Evolutionary conservation across 1,140 invertebrate genomes (phyloP).

Genomic region (Penaeus vannamei): DNA sequence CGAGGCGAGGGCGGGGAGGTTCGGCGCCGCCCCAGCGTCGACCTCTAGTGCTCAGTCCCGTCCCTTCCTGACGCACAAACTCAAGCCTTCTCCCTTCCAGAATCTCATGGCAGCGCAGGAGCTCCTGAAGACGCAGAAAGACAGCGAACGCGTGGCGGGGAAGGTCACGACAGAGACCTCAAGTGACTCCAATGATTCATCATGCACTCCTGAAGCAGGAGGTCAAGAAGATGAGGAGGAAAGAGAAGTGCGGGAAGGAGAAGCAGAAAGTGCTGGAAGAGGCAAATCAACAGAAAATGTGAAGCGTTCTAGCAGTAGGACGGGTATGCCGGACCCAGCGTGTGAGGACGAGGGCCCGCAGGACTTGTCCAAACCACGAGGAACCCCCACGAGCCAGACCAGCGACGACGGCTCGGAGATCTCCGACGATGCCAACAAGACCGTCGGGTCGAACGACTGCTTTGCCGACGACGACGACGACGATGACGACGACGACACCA

Average conservation of each 20-base stretch:
- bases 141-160: slow-evolving; percentile 26
- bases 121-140: slow-evolving; percentile 54
- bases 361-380: slow-evolving; percentile 49
- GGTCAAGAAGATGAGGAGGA: not conserved
- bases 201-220: not conserved
- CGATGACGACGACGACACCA: slow-evolving; percentile 58
- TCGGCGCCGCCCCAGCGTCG: slow-evolving; percentile 25
- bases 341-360: slow-evolving; percentile 38
- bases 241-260: slow-evolving; percentile 18
- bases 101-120: slow-evolving; percentile 61
- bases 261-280: too few species aligned
- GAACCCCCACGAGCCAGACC: not conserved
- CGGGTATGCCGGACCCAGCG: too few species aligned
- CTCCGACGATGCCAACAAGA: slow-evolving; percentile 58
- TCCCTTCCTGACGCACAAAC: slow-evolving; percentile 46
- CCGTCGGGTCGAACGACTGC: slow-evolving; percentile 56
- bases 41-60: slow-evolving; percentile 34
- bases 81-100: slow-evolving; percentile 57
- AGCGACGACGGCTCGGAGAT: slow-evolving; percentile 60
- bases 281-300: too few species aligned
- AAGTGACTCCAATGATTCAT: slow-evolving; percentile 48
- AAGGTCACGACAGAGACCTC: slow-evolving; percentile 32
- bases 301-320: too few species aligned
- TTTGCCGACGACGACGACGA: slow-evolving; percentile 59
- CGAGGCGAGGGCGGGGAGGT: slow-evolving; percentile 39